Conservation (phyloP, 2,888 invertebrate species). For the Dolomedes plantarius region DNA sequence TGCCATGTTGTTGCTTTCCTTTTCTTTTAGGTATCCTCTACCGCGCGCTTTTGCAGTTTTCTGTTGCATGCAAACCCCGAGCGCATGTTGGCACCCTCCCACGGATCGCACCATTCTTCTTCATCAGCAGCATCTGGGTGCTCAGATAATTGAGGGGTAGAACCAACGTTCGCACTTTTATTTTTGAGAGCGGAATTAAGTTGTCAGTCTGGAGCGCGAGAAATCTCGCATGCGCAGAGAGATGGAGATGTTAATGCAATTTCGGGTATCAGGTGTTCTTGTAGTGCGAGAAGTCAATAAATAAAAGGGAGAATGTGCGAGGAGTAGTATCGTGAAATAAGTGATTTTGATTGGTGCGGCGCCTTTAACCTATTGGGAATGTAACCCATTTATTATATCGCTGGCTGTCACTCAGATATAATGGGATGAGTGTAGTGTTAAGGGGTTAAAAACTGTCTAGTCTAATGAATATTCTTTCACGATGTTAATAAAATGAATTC, state of each 20-base stretch:
- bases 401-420: background rate
- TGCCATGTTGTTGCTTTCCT: background rate
- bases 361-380: background rate
- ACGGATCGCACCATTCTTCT: background rate
- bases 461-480: too few relatives aligned
- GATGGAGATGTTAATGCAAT: slow-evolving; percentile 8
- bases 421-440: background rate
- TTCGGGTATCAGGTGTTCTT: slow-evolving; percentile 12
- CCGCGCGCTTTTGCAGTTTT: background rate
- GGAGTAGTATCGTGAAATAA: slow-evolving; percentile 1
- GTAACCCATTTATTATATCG: background rate
- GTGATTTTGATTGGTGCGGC: background rate
- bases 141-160: slow-evolving; percentile 12
- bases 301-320: background rate
- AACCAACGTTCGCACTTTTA: slow-evolving; percentile 16
- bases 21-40: background rate
- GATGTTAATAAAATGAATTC: too few relatives aligned
- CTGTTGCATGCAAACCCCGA: background rate
- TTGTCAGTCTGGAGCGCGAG: background rate
- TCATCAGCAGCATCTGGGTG: slow-evolving; percentile 2
- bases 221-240: slow-evolving; percentile 2
- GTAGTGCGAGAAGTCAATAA: slow-evolving; percentile 1
- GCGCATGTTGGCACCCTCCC: background rate
- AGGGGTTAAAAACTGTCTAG: background rate
- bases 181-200: slow-evolving; percentile 14